Base-by-base conservation (phyloP, 2,113 vertebrate genomes). In the Hypocryptadius cinnamomeus region DNA sequence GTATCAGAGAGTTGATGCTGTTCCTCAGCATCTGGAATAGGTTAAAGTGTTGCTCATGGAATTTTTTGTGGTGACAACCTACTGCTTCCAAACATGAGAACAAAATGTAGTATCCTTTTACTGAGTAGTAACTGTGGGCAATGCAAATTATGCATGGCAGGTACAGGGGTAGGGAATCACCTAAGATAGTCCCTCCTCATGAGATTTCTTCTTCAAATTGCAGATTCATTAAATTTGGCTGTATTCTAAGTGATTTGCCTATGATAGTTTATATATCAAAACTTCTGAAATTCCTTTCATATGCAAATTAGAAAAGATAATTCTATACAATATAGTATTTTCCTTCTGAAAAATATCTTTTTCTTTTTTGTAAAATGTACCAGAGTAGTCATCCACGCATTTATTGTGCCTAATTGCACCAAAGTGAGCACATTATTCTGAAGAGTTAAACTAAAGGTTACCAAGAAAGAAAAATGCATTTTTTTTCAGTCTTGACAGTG, bases 401-500 rank as follows among this genome's bases (percentile, higher is more conserved):
- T 90, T 86, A 60, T 42, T 45, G 12, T 37, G 13, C 31, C 9
- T 85, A 91, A 85, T 48, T 82, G 10, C 71, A 31, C 24, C 84
- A 20, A 25, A 65, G 33, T 80, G 48, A 93, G 19, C 8, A 56
- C 54, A 54, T 84, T 90, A 59, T 85, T 95, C 56, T 90, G 78
- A 92, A 94, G 65, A 66, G 16, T 33, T 94, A 70, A 76, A 33
- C 6, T 93, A 95, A 94, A 74, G 16, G 63, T 94, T 92, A 92
- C 15, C 12, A 94, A 72, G 17, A 37, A 84, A 94, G 39, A 89
- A 94, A 87, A 81, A 80, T 9, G 12, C 18, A 3, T 3, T 33
- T 86, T 89, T 92, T 87, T 56, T 31, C 15, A 77, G 44, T 91
- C 79, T 70, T 91, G 56, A 61, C 69, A 89, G 33, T 88, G 31